Percentiles rank a stretch among this genome's conserved stretches.
phyloP scores from a whole-genome alignment of 1,140 invertebrate species.

The Leptopilina boulardi region DNA sequence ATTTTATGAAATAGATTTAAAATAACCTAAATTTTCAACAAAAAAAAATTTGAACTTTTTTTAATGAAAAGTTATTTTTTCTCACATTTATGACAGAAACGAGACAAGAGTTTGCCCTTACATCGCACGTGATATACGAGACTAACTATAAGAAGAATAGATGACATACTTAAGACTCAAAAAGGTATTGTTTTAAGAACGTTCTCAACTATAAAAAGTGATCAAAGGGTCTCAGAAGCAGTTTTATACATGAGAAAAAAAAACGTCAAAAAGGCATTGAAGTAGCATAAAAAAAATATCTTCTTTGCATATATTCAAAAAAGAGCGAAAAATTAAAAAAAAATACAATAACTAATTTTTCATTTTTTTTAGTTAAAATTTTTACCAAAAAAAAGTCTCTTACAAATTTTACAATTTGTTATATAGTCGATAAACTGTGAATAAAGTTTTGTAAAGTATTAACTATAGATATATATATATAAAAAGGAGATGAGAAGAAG shows the following conservation, averaged over 20 bases:
- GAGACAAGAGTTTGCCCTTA: not conserved
- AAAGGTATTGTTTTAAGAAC: conserved; percentile 31
- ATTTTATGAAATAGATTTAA: not conserved
- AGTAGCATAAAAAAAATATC: not conserved
- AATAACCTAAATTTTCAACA: not conserved
- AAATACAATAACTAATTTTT: no score
- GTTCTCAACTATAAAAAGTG: not conserved
- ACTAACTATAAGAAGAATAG: conserved; percentile 15
- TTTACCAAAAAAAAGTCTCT: no score
- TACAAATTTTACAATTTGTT: no score
- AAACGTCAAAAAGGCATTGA: conserved; percentile 5
- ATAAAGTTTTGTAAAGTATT: no score
- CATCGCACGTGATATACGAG: not conserved
- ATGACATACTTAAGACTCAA: conserved; percentile 12
- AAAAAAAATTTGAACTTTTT: not conserved
- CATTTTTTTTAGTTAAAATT: no score
- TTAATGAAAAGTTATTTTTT: no score
- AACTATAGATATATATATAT: not conserved
- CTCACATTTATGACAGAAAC: no score
- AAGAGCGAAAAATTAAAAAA: not conserved
- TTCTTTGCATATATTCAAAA: not conserved
- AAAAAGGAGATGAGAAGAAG: not conserved
- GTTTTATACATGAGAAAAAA: not conserved
- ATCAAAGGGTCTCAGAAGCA: conserved; percentile 17
- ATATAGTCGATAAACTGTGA: no score